phyloP scores from a whole-genome alignment of 2,888 invertebrate genomes.

The Limnephilus lunatus region DNA sequence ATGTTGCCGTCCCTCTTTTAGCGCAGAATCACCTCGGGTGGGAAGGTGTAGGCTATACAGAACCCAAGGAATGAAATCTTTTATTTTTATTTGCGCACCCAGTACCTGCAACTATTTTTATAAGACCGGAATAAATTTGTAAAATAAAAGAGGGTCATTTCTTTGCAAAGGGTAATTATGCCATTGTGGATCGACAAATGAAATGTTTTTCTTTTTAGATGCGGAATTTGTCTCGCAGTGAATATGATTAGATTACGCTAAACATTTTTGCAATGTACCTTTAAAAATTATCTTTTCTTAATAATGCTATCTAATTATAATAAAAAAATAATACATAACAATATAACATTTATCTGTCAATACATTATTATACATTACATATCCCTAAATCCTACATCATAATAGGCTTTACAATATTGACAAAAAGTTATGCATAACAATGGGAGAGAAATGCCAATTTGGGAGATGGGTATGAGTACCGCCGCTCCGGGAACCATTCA shows the following conservation, averaged over 20 bases:
- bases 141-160: constrained; percentile 52
- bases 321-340: too few relatives aligned
- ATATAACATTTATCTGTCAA: too few relatives aligned
- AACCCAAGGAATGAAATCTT: constrained; percentile 57
- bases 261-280: neutral
- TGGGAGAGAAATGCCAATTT: too few relatives aligned
- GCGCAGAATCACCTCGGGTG: constrained; percentile 51
- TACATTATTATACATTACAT: too few relatives aligned
- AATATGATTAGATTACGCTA: neutral
- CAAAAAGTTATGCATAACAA: too few relatives aligned
- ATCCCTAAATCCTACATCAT: too few relatives aligned
- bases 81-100: constrained; percentile 65
- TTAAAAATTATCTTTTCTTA: neutral
- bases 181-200: constrained; percentile 7
- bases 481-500: too few relatives aligned
- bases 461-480: too few relatives aligned
- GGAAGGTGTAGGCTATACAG: constrained; percentile 48
- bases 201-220: neutral
- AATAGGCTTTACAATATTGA: too few relatives aligned
- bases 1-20: constrained; percentile 67
- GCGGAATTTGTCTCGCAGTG: neutral
- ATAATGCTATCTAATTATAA: too few relatives aligned
- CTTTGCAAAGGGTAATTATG: constrained; percentile 37
- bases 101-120: constrained; percentile 63
- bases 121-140: constrained; percentile 63